These are phyloP conservation scores for Myxocyprinus asiaticus DNA, from an alignment of 2,113 vertebrate genomes.

Conservation along the genomic window DNA sequence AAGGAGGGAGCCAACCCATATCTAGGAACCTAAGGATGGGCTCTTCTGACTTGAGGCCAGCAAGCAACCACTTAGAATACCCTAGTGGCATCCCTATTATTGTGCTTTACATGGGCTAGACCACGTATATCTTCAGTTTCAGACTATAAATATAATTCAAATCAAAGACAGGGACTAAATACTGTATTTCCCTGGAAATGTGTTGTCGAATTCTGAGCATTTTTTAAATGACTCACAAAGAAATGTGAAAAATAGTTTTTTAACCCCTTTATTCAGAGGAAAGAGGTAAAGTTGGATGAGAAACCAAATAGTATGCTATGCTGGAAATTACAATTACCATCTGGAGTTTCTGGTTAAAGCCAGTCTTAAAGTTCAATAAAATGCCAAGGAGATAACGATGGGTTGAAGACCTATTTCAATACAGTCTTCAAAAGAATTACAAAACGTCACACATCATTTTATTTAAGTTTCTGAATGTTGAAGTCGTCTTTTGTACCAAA, in stretches of 20 bases:
- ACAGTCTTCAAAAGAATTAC: not conserved
- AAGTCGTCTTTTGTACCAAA: no score
- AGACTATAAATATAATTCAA: not conserved
- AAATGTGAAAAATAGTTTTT: not conserved
- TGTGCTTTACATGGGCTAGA: no score
- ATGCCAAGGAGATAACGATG: not conserved
- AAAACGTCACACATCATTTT: not conserved
- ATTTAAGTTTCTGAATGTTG: not conserved
- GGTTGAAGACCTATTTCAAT: not conserved
- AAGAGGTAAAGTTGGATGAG: not conserved
- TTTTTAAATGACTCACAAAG: not conserved
- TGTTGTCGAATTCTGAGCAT: not conserved
- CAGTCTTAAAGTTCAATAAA: not conserved
- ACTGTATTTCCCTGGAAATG: not conserved
- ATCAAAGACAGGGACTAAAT: not conserved
- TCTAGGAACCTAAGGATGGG: no score
- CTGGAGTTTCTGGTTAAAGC: slow-evolving; percentile 1
- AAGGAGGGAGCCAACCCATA: no score
- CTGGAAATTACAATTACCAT: not conserved
- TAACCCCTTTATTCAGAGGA: not conserved
- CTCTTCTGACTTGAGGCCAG: no score
- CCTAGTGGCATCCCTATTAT: no score
- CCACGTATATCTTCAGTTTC: no score
- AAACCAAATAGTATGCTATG: slow-evolving; percentile 16
- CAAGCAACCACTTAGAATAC: no score